Evolutionary conservation across 2,797 vertebrate species (phyloP), one percentile per base, ranked within the genome.

Genomic region (Sciaenops ocellatus): DNA sequence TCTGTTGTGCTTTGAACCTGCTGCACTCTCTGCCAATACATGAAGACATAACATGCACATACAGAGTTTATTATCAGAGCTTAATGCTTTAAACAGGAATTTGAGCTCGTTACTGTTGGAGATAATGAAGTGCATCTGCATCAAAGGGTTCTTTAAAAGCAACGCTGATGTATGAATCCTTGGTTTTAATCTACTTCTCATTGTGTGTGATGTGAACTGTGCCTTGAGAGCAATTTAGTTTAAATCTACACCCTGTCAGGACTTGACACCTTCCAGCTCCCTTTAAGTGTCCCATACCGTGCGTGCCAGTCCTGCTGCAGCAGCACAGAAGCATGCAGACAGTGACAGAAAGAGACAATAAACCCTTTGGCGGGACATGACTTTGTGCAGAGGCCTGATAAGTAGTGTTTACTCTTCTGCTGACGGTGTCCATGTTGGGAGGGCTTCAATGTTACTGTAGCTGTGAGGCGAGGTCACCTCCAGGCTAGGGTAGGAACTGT

Each of bases 231-330:
- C 6, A 78, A 63, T 76, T 76, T 44, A 6, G 6, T 57, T 54
- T 42, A 47, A 52, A 73, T 81, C 79, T 69, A 65, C 68, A 71
- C 47, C n/a, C 61, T 86, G 73, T 90, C 91, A 77, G 54, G 57
- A 20, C 63, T 78, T 77, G 90, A 92, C 65, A 73, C 50, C 63
- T 73, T 85, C 76, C 86, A 86, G 74, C 41, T 77, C 68, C 68
- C 44, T 69, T 57, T 28, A 76, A 74, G 65, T 69, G 67, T 59
- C 79, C 26, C 78, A 83, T 85, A 63, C 78, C 65, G 60, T 70
- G 42, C 68, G 4, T 81, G 68, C 82, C 73, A 83, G 80, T 88
- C 48, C 50, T 71, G 56, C 78, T 38, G 60, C 55, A 47, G 72
- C 41, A 56, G 68, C 57, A 60, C 17, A 65, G 34, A 68, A 20